Evolutionary conservation across 2,797 vertebrate species (phyloP).

Genomic region (Choloepus didactylus): DNA sequence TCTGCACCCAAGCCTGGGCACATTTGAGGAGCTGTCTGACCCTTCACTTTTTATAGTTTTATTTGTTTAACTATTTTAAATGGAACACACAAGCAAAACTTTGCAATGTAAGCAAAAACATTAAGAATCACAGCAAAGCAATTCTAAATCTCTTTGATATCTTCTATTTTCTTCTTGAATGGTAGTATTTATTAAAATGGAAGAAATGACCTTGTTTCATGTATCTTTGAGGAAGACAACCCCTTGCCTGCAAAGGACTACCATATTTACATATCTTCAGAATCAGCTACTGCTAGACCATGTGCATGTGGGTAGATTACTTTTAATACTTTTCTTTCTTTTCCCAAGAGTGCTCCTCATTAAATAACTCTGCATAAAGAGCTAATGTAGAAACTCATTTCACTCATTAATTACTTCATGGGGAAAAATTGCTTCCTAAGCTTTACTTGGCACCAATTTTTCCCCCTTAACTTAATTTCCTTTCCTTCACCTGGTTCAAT

Average conservation of each 20-base stretch:
- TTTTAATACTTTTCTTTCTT: slow-evolving; percentile 58
- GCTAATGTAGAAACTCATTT: slow-evolving; percentile 69
- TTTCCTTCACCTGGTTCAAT: slow-evolving; percentile 62
- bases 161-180: slow-evolving; percentile 46
- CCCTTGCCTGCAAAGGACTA: background rate
- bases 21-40: background rate
- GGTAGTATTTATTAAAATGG: slow-evolving; percentile 2
- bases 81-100: background rate
- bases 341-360: slow-evolving; percentile 68
- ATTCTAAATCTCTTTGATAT: slow-evolving; percentile 39
- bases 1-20: background rate
- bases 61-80: slow-evolving; percentile 35
- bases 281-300: slow-evolving; percentile 39
- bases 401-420: slow-evolving; percentile 78
- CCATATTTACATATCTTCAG: slow-evolving; percentile 60
- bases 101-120: slow-evolving; percentile 56
- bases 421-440: slow-evolving; percentile 76
- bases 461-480: slow-evolving; percentile 68
- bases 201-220: slow-evolving; percentile 43
- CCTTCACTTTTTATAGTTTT: background rate
- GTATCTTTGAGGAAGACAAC: slow-evolving; percentile 41
- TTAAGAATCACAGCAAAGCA: slow-evolving; percentile 6
- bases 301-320: slow-evolving; percentile 52
- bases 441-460: slow-evolving; percentile 67
- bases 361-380: slow-evolving; percentile 70